Conservation (phyloP, 2,797 vertebrate genomes). For the Danio albolineatus region DNA sequence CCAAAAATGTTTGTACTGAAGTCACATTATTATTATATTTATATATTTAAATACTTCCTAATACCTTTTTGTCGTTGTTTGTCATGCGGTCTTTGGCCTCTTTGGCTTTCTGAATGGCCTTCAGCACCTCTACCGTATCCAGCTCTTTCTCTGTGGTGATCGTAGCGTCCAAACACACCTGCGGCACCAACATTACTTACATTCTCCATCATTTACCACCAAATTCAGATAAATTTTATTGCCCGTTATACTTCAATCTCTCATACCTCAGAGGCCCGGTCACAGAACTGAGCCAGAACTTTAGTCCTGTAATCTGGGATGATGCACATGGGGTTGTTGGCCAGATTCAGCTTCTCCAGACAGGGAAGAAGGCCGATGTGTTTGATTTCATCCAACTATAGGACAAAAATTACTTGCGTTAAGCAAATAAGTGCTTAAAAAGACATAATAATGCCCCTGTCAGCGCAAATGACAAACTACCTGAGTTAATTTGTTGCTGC, state of each 20-base stretch:
- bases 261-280: conserved; percentile 93
- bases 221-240: background rate
- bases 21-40: background rate
- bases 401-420: conserved; percentile 15
- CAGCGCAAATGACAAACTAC: conserved; percentile 71
- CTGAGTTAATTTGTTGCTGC: conserved; percentile 90
- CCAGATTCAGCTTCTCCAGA: conserved; percentile 88
- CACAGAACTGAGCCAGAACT: conserved; percentile 94
- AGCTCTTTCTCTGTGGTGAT: conserved; percentile 92
- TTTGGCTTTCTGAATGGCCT: conserved; percentile 98
- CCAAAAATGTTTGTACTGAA: no score
- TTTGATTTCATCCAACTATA: conserved; percentile 92
- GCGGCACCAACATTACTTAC: conserved; percentile 13
- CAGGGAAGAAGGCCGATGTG: conserved; percentile 90
- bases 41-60: no score
- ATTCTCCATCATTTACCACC: background rate
- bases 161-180: conserved; percentile 91
- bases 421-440: background rate
- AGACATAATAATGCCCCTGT: no score
- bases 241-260: background rate
- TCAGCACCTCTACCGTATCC: conserved; percentile 96
- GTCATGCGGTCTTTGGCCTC: conserved; percentile 90
- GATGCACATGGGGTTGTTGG: conserved; percentile 91
- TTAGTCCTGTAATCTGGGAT: conserved; percentile 97
- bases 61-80: conserved; percentile 90